These are phyloP conservation scores for Dryadula phaetusa DNA, from an alignment of 2,888 invertebrate species.

Conservation along the genomic window DNA sequence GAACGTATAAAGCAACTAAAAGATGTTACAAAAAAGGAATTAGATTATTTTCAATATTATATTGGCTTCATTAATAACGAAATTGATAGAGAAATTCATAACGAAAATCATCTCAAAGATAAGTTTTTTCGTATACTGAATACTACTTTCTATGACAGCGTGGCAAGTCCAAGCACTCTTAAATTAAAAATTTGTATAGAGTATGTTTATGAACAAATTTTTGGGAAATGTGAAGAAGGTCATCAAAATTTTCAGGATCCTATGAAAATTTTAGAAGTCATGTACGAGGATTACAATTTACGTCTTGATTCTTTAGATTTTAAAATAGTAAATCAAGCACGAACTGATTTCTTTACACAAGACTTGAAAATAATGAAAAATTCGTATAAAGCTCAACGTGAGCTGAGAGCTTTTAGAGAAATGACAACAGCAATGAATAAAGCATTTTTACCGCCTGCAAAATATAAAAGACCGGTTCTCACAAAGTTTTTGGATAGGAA, in stretches of 20 bases:
- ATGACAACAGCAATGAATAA: conserved; percentile 78
- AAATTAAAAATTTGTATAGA: conserved; percentile 78
- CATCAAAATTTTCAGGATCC: conserved; percentile 73
- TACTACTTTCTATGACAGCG: conserved; percentile 70
- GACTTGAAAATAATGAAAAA: conserved; percentile 75
- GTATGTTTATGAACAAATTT: conserved; percentile 77
- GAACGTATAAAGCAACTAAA: conserved; percentile 69
- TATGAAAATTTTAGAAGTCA: conserved; percentile 77
- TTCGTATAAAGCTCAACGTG: conserved; percentile 72
- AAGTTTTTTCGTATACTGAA: conserved; percentile 75
- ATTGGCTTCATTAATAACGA: conserved; percentile 68
- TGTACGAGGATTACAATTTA: conserved; percentile 77
- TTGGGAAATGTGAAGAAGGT: conserved; percentile 78
- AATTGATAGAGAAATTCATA: conserved; percentile 67
- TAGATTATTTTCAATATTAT: conserved; percentile 76
- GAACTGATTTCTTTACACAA: conserved; percentile 71
- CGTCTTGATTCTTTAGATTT: conserved; percentile 74
- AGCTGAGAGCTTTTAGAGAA: conserved; percentile 71
- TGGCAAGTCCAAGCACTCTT: conserved; percentile 70
- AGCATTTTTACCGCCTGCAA: conserved; percentile 70
- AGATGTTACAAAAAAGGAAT: conserved; percentile 64
- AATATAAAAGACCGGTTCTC: conserved; percentile 64
- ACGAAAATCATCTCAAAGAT: conserved; percentile 69
- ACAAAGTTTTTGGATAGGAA: conserved; percentile 69
- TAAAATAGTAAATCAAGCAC: conserved; percentile 73